Evolutionary conservation across 2,797 vertebrate species (phyloP).

Genomic region (Geotrypetes seraphini): DNA sequence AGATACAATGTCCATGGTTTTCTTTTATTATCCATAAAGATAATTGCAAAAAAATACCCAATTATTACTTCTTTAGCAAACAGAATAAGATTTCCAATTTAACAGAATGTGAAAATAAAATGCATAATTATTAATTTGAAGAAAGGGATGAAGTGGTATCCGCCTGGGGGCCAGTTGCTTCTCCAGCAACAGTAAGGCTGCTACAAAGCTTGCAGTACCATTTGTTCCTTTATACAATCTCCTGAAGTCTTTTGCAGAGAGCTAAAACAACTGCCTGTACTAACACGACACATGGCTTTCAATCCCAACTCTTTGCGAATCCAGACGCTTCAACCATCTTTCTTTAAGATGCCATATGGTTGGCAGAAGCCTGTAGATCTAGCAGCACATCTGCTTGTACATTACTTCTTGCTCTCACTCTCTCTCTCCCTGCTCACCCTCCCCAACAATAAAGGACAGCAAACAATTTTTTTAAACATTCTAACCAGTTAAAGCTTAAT

Average conservation of each 20-base stretch:
- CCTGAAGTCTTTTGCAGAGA: slow-evolving; percentile 83
- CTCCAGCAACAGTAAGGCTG: slow-evolving; percentile 91
- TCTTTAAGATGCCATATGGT: slow-evolving; percentile 96
- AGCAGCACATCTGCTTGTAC: slow-evolving; percentile 97
- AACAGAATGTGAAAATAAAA: slow-evolving; percentile 12
- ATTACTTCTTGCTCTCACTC: slow-evolving; percentile 65
- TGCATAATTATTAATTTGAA: slow-evolving; percentile 3
- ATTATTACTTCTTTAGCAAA: slow-evolving; percentile 9
- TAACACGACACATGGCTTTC: slow-evolving; percentile 77
- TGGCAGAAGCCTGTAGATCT: slow-evolving; percentile 96
- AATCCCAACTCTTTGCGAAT: slow-evolving; percentile 74
- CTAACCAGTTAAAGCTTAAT: slow-evolving; percentile 30
- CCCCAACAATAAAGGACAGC: slow-evolving; percentile 40
- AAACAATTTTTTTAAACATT: slow-evolving; percentile 38
- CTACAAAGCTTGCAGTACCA: slow-evolving; percentile 82
- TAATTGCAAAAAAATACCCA: too few species aligned
- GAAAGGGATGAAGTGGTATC: slow-evolving; percentile 73
- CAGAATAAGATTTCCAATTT: slow-evolving; percentile 37
- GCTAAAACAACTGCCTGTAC: slow-evolving; percentile 77
- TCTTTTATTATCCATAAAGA: too few species aligned
- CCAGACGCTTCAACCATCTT: slow-evolving; percentile 95
- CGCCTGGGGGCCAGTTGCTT: slow-evolving; percentile 75
- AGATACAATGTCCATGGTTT: too few species aligned
- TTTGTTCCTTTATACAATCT: slow-evolving; percentile 97
- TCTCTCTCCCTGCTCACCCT: slow-evolving; percentile 51